phyloP scores from a whole-genome alignment of 1,140 invertebrate species.

The Drosophila neocordata region DNA sequence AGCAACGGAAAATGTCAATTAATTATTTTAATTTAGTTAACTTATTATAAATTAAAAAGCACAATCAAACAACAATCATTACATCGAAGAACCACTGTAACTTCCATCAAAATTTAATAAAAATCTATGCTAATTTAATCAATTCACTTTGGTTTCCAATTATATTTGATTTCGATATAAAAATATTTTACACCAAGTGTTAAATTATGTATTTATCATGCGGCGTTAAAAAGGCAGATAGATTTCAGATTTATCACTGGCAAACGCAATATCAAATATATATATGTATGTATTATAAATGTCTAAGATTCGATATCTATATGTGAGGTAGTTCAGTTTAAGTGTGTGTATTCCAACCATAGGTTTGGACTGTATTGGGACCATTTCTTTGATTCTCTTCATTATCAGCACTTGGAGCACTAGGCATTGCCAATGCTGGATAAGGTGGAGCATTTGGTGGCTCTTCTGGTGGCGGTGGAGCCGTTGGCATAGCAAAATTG shows the following conservation, averaged over 20 bases:
- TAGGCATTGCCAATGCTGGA: slow-evolving; percentile 24
- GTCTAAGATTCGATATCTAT: neutral
- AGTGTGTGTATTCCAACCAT: slow-evolving; percentile 34
- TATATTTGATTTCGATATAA: neutral
- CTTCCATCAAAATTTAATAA: neutral
- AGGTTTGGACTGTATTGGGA: neutral
- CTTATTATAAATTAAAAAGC: neutral
- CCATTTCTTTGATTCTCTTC: neutral
- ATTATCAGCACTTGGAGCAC: slow-evolving; percentile 16
- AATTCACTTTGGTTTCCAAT: neutral
- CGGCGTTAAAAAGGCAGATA: neutral
- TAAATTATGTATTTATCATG: neutral
- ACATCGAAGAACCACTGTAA: neutral
- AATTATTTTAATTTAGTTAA: neutral
- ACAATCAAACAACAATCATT: neutral
- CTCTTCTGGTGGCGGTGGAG: slow-evolving; percentile 29
- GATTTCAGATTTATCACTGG: neutral
- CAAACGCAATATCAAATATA: neutral
- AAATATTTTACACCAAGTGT: neutral
- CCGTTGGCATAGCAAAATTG: slow-evolving; percentile 62
- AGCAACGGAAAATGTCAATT: slow-evolving; percentile 29
- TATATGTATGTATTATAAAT: neutral
- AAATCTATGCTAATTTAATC: neutral
- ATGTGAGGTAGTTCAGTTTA: neutral
- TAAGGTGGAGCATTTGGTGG: slow-evolving; percentile 9